These are phyloP conservation scores for Creontiades dilutus DNA, from an alignment of 2,888 invertebrate species.

Conservation along the genomic window DNA sequence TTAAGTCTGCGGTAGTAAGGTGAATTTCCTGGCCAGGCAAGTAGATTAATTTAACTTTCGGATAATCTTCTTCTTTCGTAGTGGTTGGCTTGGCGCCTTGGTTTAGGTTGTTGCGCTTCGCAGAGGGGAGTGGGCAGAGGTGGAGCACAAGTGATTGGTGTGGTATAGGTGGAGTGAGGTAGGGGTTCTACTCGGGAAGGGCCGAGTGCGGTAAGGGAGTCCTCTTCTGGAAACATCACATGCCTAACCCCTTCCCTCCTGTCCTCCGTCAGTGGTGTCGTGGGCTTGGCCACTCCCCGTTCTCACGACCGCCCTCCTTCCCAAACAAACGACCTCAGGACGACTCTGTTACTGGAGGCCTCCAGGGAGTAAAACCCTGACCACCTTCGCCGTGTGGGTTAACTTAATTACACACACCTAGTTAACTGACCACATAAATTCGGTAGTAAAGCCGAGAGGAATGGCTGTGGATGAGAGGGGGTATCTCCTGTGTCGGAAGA, in stretches of 20 bases:
- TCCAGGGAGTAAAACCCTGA: background rate
- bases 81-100: too few relatives aligned
- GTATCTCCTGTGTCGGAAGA: background rate
- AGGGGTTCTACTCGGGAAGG: too few relatives aligned
- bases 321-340: background rate
- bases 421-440: constrained; percentile 52
- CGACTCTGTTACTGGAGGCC: background rate
- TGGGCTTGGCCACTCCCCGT: background rate
- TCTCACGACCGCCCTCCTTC: background rate
- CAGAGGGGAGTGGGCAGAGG: too few relatives aligned
- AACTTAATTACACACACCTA: constrained; percentile 54
- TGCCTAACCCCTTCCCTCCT: background rate
- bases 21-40: too few relatives aligned
- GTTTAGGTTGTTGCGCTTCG: too few relatives aligned
- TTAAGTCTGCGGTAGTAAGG: too few relatives aligned
- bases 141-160: too few relatives aligned
- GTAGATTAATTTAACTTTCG: too few relatives aligned
- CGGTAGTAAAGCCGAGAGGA: background rate
- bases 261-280: too few relatives aligned
- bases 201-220: background rate
- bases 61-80: too few relatives aligned
- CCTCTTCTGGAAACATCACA: background rate
- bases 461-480: too few relatives aligned
- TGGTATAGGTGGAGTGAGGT: too few relatives aligned
- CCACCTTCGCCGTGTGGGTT: constrained; percentile 14